Conservation (phyloP, 2,888 invertebrate species). For the Archips xylosteana region DNA sequence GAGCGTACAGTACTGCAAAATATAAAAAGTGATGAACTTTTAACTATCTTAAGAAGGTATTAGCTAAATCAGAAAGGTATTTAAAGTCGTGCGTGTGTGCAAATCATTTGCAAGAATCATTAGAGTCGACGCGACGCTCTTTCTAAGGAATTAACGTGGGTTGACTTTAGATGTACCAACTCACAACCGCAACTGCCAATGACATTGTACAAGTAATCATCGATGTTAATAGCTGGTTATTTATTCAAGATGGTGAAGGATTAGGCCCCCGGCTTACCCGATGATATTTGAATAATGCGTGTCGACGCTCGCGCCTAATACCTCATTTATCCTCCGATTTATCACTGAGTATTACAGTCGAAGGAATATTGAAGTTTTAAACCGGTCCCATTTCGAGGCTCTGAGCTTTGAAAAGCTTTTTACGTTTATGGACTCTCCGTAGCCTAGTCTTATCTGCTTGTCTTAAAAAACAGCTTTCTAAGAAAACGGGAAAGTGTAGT, state of each 20-base stretch:
- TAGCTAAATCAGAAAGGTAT: neutral
- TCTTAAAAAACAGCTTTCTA: neutral
- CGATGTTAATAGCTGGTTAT: constrained; percentile 47
- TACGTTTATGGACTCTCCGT: constrained; percentile 18
- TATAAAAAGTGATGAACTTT: neutral
- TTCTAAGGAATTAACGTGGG: constrained; percentile 25
- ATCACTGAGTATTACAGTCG: constrained; percentile 67
- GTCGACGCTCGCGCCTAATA: constrained; percentile 56
- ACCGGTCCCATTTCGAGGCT: constrained; percentile 37
- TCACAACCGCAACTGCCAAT: neutral
- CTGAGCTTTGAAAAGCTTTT: constrained; percentile 20
- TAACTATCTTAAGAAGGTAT: neutral
- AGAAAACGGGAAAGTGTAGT: neutral
- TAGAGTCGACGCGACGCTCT: constrained; percentile 7
- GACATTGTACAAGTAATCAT: constrained; percentile 19
- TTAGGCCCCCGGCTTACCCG: constrained; percentile 63
- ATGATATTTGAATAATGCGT: constrained; percentile 72
- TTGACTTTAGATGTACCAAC: constrained; percentile 16
- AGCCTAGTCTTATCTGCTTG: constrained; percentile 6
- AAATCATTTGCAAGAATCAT: constrained; percentile 26
- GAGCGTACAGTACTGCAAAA: too few species aligned
- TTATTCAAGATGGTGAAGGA: constrained; percentile 52
- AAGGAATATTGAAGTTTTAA: constrained; percentile 58
- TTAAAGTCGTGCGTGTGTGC: neutral
- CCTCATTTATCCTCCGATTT: constrained; percentile 65